phyloP scores from a whole-genome alignment of 2,888 invertebrate genomes.

The Trilocha varians region DNA sequence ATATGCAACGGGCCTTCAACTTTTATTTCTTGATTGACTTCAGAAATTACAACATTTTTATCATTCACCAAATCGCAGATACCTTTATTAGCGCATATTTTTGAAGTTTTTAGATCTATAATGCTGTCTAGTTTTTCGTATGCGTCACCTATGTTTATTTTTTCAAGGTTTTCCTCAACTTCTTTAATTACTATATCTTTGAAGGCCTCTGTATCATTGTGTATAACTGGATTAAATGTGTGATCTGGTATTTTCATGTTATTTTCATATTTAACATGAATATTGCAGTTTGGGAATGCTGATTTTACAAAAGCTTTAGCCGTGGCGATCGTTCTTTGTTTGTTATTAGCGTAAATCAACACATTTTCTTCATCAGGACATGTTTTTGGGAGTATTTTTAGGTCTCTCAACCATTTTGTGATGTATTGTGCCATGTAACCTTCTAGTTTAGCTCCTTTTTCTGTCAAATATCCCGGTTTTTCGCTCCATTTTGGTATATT shows the following conservation, averaged over 20 bases:
- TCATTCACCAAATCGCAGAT: slow-evolving; percentile 34
- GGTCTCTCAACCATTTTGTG: slow-evolving; percentile 32
- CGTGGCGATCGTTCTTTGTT: slow-evolving; percentile 38
- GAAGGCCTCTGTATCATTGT: slow-evolving; percentile 25
- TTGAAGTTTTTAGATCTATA: slow-evolving; percentile 34
- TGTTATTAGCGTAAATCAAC: slow-evolving; percentile 43
- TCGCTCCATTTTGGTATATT: slow-evolving; percentile 37
- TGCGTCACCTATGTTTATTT: slow-evolving; percentile 23
- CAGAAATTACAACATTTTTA: slow-evolving; percentile 23
- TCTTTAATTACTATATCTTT: slow-evolving; percentile 23
- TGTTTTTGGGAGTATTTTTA: slow-evolving; percentile 24
- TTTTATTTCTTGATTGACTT: slow-evolving; percentile 36
- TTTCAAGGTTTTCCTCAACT: slow-evolving; percentile 33
- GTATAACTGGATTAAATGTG: slow-evolving; percentile 36
- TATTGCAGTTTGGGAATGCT: slow-evolving; percentile 41
- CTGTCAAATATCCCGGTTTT: slow-evolving; percentile 34
- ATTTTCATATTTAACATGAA: slow-evolving; percentile 28
- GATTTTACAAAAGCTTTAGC: slow-evolving; percentile 37
- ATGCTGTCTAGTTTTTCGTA: slow-evolving; percentile 35
- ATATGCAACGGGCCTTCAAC: slow-evolving; percentile 35
- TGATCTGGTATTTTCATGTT: slow-evolving; percentile 27
- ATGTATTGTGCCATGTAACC: slow-evolving; percentile 45
- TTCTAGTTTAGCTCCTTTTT: slow-evolving; percentile 45
- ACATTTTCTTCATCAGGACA: slow-evolving; percentile 33
- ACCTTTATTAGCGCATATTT: slow-evolving; percentile 27